These are phyloP conservation scores for Parapristionchus giblindavisi DNA, from an alignment of 2,888 invertebrate genomes.

Conservation along the genomic window DNA sequence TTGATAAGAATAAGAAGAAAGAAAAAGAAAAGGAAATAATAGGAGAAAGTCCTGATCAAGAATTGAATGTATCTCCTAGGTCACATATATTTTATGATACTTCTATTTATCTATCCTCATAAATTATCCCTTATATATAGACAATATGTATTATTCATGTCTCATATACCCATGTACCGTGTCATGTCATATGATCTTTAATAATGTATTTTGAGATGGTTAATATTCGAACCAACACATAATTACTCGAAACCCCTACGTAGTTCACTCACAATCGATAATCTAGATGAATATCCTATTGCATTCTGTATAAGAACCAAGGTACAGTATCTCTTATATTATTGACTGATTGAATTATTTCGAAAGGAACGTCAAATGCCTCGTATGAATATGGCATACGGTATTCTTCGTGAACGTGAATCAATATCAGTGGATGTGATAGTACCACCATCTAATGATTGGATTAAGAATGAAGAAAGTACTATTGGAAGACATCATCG, in stretches of 20 bases:
- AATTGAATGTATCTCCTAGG: slow-evolving; percentile 19
- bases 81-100: no score
- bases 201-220: not conserved
- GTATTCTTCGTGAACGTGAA: slow-evolving; percentile 18
- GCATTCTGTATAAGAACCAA: slow-evolving; percentile 34
- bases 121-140: no score
- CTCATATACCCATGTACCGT: no score
- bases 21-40: slow-evolving; percentile 15
- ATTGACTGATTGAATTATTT: not conserved
- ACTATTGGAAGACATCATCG: not conserved
- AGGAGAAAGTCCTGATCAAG: slow-evolving; percentile 19
- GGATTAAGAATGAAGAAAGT: slow-evolving; percentile 6
- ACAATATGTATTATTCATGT: no score
- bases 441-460: slow-evolving; percentile 5
- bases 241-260: slow-evolving; percentile 22
- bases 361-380: slow-evolving; percentile 24
- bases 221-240: slow-evolving; percentile 1
- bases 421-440: slow-evolving; percentile 26
- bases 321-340: not conserved
- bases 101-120: no score
- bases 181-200: not conserved
- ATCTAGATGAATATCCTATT: slow-evolving; percentile 19
- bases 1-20: no score
- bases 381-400: slow-evolving; percentile 13
- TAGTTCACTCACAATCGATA: not conserved